Evolutionary conservation across 2,888 invertebrate species (phyloP), one percentile per base, ranked within the genome.

Genomic region (Philopedon plagiatum): DNA sequence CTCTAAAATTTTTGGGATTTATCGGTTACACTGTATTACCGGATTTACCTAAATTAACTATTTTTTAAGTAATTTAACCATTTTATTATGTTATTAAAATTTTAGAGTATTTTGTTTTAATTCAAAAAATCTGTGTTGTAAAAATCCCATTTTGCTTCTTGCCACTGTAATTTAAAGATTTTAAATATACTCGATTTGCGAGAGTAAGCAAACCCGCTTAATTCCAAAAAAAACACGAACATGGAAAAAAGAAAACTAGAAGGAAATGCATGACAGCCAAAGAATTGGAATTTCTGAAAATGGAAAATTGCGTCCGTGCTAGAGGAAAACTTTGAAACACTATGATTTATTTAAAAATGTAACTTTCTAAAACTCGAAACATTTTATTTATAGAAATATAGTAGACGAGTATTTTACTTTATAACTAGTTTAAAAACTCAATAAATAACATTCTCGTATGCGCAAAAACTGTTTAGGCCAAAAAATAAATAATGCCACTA

Each of bases 141-240:
- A n/a, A n/a, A n/a, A n/a, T n/a, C n/a, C n/a, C n/a, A n/a, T n/a
- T n/a, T n/a, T 34, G 58, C 60, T 57, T 49, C 51, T 37, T 15
- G 58, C 70, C 49, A 46, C 64, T 61, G 39, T 64, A 70, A 64
- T 64, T 70, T 70, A 64, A 70, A 70, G 64, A 70, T 70, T 70
- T 70, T 64, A 70, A 70, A 70, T 64, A 37, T 32, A 60, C 21
- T 70, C 58, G 64, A 64, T 70, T 58, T 70, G 64, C 64, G 64
- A 46, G 57, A 64, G 57, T 49, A 64, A 69, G 64, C 51, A 70
- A 69, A 32, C 54, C 69, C 56, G 29, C 69, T 41, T 69, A 69
- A 69, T 57, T 34, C 63, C 26, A 8, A 32, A 58, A 64, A 63
- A 60, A 64, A 60, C 63, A 70, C 58, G 39, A 54, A 29, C 64